These are phyloP conservation scores for Tyria jacobaeae DNA, from an alignment of 2,888 invertebrate genomes.

Conservation along the genomic window DNA sequence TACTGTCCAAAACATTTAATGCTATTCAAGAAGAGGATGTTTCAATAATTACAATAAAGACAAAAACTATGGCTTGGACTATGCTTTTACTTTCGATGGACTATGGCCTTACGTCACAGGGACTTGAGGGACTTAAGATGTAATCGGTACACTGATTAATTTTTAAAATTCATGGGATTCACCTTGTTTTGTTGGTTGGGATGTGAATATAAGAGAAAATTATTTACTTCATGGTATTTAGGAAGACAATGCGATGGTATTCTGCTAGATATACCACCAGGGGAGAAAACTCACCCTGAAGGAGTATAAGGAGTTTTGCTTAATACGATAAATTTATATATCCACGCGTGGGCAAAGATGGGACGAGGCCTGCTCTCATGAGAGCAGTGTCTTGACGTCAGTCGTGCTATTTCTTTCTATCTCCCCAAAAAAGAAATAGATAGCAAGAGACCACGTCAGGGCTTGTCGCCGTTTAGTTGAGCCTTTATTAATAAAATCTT, in stretches of 20 bases:
- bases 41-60: neutral
- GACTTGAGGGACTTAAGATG: neutral
- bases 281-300: neutral
- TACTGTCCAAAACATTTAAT: too few species aligned
- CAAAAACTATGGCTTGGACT: neutral
- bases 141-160: neutral
- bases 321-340: neutral
- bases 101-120: neutral
- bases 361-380: neutral
- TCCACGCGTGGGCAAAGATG: neutral
- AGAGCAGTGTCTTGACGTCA: neutral
- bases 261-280: neutral
- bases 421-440: constrained; percentile 1
- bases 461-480: neutral
- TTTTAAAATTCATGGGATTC: neutral
- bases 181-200: neutral
- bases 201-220: neutral
- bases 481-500: constrained; percentile 31
- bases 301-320: neutral
- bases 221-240: constrained; percentile 3
- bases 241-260: neutral
- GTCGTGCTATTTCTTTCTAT: neutral
- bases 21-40: too few species aligned
- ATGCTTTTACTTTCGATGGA: neutral
- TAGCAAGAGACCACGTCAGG: neutral